Evolutionary conservation across 2,113 vertebrate species (phyloP).

Genomic region (Lutjanus erythropterus): DNA sequence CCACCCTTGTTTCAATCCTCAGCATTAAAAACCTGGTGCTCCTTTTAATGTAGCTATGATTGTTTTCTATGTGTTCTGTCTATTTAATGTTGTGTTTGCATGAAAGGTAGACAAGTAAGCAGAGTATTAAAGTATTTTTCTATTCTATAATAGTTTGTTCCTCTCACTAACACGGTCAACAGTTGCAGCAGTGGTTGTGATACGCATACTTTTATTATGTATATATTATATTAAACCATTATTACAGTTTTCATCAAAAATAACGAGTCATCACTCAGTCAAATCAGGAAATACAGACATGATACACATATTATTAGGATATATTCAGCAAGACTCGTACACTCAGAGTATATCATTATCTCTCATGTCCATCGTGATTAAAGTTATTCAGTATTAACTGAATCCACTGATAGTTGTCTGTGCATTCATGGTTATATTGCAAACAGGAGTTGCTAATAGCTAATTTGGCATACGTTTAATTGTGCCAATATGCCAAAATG

Average conservation of each 20-base stretch:
- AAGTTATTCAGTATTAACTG: not conserved
- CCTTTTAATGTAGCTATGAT: no score
- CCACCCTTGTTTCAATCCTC: no score
- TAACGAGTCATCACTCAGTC: not conserved
- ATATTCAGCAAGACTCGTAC: not conserved
- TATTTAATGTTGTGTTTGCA: no score
- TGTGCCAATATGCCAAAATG: not conserved
- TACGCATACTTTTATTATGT: not conserved
- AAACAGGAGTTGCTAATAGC: not conserved
- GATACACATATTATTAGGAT: not conserved
- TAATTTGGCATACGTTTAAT: no score
- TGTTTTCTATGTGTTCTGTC: no score
- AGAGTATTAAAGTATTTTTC: no score
- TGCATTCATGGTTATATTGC: not conserved
- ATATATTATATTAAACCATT: no score
- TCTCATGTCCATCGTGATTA: not conserved
- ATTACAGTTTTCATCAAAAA: no score
- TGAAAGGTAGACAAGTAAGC: no score
- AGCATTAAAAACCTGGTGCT: no score
- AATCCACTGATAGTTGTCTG: not conserved
- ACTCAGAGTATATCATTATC: not conserved
- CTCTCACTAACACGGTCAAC: not conserved
- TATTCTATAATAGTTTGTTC: not conserved
- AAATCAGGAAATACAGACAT: not conserved
- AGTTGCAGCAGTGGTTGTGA: not conserved